Percentiles rank a stretch among this genome's conserved stretches.
Conservation (phyloP, 2,888 invertebrate genomes). For the Gisinianus flammeolus region DNA sequence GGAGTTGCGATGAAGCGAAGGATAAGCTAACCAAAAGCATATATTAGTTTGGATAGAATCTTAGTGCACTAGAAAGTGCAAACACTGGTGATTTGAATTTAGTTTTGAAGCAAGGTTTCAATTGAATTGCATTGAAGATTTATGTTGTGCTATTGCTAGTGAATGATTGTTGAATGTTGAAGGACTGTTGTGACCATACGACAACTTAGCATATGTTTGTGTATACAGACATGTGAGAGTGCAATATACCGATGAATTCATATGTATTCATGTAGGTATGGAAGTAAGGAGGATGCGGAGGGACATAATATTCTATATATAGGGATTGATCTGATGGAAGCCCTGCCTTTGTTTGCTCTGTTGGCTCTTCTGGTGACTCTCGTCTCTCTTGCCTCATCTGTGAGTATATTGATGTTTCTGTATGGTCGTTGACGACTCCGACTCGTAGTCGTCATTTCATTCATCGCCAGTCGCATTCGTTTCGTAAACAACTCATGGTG, state of each 20-base stretch:
- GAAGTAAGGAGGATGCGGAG: too few species aligned
- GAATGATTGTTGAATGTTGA: not conserved
- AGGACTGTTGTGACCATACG: not conserved
- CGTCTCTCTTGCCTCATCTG: slow-evolving; percentile 10
- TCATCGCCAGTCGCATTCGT: slow-evolving; percentile 32
- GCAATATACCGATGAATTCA: not conserved
- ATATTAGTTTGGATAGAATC: not conserved
- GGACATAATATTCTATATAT: not conserved
- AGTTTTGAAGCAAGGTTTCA: slow-evolving; percentile 13
- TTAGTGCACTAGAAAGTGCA: slow-evolving; percentile 6
- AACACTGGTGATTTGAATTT: slow-evolving; percentile 16
- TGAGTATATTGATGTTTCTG: slow-evolving; percentile 10
- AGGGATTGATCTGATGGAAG: slow-evolving; percentile 12
- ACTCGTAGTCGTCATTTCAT: slow-evolving; percentile 26
- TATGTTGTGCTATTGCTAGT: not conserved
- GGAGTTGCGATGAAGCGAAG: not conserved
- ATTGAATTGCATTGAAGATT: not conserved
- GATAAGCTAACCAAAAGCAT: not conserved
- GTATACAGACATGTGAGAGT: not conserved
- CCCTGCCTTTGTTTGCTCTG: slow-evolving; percentile 35
- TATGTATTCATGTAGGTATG: not conserved
- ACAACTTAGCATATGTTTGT: not conserved
- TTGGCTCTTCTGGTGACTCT: slow-evolving; percentile 19
- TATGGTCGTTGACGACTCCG: slow-evolving; percentile 9
- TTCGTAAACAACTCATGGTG: slow-evolving; percentile 36